Evolutionary conservation across 2,888 invertebrate genomes (phyloP), one percentile per base, ranked within the genome.

Genomic region (Cryptocephalus moraei): DNA sequence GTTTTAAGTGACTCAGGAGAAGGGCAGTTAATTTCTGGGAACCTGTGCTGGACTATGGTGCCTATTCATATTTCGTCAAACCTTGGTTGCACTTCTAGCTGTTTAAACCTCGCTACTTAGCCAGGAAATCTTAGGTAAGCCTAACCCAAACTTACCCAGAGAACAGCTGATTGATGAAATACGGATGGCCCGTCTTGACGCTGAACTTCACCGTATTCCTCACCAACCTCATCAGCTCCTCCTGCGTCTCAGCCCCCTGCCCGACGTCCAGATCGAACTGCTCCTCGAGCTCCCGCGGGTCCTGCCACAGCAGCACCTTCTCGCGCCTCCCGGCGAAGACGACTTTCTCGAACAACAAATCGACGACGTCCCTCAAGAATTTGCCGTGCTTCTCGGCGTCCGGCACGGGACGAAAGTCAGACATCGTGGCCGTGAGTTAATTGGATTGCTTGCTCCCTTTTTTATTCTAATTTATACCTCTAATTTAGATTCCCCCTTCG

Each of bases 141-240:
- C 6, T 36, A 2, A 36, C 12, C 36, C 36, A 2, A 9, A 56
- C 68, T 67, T 60, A 73, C 70, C 75, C 74, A n/a, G 76, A 75
- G 62, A 74, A 78, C 10, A 78, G 66, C 56, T 78, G 78, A 62
- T 78, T 77, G 51, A 76, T 70, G 59, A 78, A 78, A 61, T 73
- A 72, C 0, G 75, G 77, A 66, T 77, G 76, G 9, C 75, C 77
- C 9, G 76, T 77, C 62, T 77, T 78, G 8, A 78, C 77, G 57
- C 77, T 78, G 63, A 73, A 77, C 46, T 73, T 70, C 34, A 77
- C 71, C 31, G 76, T 70, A 49, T 73, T 69, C 47, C 68, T 65
- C 48, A 76, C 66, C 2, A 71, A 53, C 12, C 64, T 58, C 45
- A 78, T 51, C 11, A 79, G 59, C 40, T 67, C 62, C 2, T 73